Percentiles rank a stretch among this genome's conserved stretches.
These are phyloP conservation scores for Apeltes quadracus DNA, from an alignment of 2,113 vertebrate species.

Conservation along the genomic window DNA sequence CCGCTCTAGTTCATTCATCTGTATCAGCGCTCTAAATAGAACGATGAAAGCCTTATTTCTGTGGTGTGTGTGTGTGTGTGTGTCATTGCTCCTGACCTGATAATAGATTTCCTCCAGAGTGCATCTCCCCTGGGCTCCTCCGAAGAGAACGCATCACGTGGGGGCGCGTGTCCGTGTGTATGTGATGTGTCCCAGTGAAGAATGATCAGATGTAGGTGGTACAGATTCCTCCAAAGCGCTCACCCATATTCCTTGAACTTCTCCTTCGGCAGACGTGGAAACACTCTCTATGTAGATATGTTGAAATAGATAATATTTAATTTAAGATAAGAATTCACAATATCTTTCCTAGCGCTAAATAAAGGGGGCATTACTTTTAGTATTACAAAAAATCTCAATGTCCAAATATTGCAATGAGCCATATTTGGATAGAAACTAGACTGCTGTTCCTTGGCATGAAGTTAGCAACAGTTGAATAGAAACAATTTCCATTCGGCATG, in stretches of 20 bases:
- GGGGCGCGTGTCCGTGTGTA: not conserved
- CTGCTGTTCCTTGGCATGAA: not conserved
- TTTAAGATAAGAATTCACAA: not conserved
- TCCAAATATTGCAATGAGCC: not conserved
- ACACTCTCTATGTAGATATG: not conserved
- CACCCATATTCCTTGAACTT: not conserved
- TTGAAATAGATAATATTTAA: not conserved
- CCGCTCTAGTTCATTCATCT: slow-evolving; percentile 55
- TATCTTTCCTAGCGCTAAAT: not conserved
- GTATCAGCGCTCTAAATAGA: slow-evolving; percentile 51
- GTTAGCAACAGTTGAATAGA: not conserved
- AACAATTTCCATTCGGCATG: not conserved
- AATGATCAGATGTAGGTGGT: not conserved
- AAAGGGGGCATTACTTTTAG: not conserved
- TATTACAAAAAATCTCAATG: not conserved
- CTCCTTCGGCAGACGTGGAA: not conserved
- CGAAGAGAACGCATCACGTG: slow-evolving; percentile 25
- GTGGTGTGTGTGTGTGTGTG: slow-evolving; percentile 13
- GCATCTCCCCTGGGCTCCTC: slow-evolving; percentile 37
- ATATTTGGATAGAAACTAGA: not conserved
- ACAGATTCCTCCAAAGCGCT: not conserved
- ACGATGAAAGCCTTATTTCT: slow-evolving; percentile 37
- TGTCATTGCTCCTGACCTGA: slow-evolving; percentile 47
- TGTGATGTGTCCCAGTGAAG: not conserved
- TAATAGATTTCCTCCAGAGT: slow-evolving; percentile 54